Base-by-base conservation (phyloP, 2,797 vertebrate species). In the Platyrinchus mystaceus region DNA sequence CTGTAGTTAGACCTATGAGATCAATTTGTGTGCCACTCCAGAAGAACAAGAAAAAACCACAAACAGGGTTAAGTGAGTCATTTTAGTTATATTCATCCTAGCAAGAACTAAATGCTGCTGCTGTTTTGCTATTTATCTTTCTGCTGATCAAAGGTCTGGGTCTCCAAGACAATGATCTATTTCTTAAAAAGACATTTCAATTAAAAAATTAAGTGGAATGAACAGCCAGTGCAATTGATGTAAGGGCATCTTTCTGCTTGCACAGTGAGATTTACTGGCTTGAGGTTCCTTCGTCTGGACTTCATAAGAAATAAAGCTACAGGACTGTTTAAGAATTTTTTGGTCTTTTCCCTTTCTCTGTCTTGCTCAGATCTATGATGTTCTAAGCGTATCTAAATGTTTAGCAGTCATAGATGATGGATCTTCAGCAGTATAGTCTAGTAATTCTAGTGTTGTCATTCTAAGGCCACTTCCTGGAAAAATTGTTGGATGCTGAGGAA, bases 51-150 rank as follows among this genome's bases (percentile, higher is more conserved):
- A 43, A 36, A 68, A 53, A 84, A 7, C 0, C 55, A 21, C 30
- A 28, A 21, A 2, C 1, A 1, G 10, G 17, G 17, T 53, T 78
- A 5, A 77, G 27, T 2, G 3, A 4, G 19, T 67, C 2, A 9
- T 56, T 66, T 17, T 27, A 63, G 28, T 76, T 44, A 6, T n/a
- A 8, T 15, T 84, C 20, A 14, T 21, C 5, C 12, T 13, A 60
- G 28, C 27, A 71, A 64, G 22, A 80, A 4, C 8, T 5, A 19
- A 69, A 23, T 50, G 20, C 6, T 63, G 4, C n/a, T 50, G 0
- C 49, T 73, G 17, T 24, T 82, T 9, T 79, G 34, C 23, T 78
- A 8, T 39, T 76, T 44, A 6, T 41, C 28, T 46, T 81, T 68
- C 24, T 87, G 27, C 52, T 62, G 32, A 14, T 63, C 55, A 34